Conservation (phyloP, 2,888 invertebrate species). For the Brachycybe producta region DNA sequence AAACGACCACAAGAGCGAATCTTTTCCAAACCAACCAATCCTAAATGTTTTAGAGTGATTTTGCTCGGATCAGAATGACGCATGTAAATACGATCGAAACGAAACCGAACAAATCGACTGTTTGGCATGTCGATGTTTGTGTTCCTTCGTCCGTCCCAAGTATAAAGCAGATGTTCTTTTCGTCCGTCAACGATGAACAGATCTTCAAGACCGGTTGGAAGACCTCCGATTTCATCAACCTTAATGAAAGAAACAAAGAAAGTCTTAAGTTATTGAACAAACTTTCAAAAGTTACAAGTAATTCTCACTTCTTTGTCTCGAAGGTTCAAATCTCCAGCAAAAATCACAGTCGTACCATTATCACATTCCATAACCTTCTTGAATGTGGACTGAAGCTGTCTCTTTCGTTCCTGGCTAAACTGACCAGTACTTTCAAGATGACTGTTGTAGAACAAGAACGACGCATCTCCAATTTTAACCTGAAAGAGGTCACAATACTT, state of each 20-base stretch:
- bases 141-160: constrained; percentile 46
- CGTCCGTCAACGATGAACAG: constrained; percentile 43
- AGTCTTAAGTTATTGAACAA: neutral
- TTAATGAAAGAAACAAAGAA: constrained; percentile 20
- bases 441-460: constrained; percentile 40
- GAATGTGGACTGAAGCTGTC: constrained; percentile 36
- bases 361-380: constrained; percentile 26
- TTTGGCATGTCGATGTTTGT: constrained; percentile 38
- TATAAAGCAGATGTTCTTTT: constrained; percentile 40
- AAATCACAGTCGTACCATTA: constrained; percentile 34
- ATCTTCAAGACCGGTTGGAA: constrained; percentile 37
- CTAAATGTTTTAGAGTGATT: constrained; percentile 38
- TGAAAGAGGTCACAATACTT: no score
- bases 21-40: constrained; percentile 41
- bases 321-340: constrained; percentile 48
- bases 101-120: constrained; percentile 34
- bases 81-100: constrained; percentile 44
- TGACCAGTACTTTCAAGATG: constrained; percentile 46
- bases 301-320: constrained; percentile 42
- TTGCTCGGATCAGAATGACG: constrained; percentile 28
- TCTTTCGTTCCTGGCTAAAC: constrained; percentile 34
- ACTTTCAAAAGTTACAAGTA: constrained; percentile 5
- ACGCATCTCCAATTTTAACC: constrained; percentile 32
- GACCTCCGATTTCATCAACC: constrained; percentile 32
- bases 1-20: constrained; percentile 38